Percentiles rank a stretch among this genome's conserved stretches.
Conservation (phyloP, 2,888 invertebrate species). For the Drosophila kuntzei region DNA sequence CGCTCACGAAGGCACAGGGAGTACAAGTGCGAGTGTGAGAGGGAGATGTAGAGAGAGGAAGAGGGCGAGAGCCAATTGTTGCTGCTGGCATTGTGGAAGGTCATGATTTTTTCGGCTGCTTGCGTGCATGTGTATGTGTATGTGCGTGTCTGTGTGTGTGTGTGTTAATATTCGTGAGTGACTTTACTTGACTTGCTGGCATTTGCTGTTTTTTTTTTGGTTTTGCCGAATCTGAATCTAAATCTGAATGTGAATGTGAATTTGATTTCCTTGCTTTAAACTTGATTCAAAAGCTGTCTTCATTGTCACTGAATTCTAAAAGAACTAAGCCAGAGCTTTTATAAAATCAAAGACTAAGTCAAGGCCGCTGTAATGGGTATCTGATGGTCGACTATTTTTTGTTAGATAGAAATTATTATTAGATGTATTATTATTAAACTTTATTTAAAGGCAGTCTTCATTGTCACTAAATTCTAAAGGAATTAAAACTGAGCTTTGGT, state of each 20-base stretch:
- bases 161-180: slow-evolving; percentile 18
- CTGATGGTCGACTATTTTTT: background rate
- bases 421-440: too few relatives aligned
- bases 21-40: slow-evolving; percentile 6
- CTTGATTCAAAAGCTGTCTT: slow-evolving; percentile 9
- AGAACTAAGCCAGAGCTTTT: slow-evolving; percentile 30
- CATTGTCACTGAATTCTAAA: slow-evolving; percentile 25
- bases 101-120: slow-evolving; percentile 81
- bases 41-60: slow-evolving; percentile 33
- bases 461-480: slow-evolving; percentile 22
- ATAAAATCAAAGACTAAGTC: slow-evolving; percentile 2
- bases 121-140: slow-evolving; percentile 21
- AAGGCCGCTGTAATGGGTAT: slow-evolving; percentile 2
- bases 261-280: slow-evolving; percentile 56
- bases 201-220: slow-evolving; percentile 58
- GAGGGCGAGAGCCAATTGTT: slow-evolving; percentile 54
- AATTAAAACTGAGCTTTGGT: slow-evolving; percentile 27
- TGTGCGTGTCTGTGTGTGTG: slow-evolving; percentile 24
- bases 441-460: slow-evolving; percentile 12
- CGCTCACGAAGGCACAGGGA: slow-evolving; percentile 53
- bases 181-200: slow-evolving; percentile 55
- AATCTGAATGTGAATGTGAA: slow-evolving; percentile 49
- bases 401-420: too few relatives aligned
- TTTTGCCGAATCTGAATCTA: slow-evolving; percentile 33
- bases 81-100: slow-evolving; percentile 84